These are phyloP conservation scores for Bufo bufo DNA, from an alignment of 2,113 vertebrate genomes.

Conservation along the genomic window DNA sequence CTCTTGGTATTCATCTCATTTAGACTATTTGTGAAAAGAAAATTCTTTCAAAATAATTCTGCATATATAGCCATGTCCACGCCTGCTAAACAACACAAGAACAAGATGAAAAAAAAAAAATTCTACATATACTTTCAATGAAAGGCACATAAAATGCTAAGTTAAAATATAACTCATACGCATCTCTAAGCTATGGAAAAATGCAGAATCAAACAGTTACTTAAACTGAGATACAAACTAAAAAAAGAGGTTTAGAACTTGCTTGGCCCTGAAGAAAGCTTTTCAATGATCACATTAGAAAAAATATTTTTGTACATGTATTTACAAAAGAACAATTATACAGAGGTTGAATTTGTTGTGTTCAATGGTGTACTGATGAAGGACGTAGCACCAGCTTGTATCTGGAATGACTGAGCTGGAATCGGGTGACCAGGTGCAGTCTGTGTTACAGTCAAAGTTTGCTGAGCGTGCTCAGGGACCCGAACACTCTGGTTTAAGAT, in stretches of 20 bases:
- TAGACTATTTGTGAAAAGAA: not conserved
- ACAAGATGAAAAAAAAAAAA: not conserved
- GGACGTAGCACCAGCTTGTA: conserved; percentile 76
- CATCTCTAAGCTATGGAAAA: not conserved
- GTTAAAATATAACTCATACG: not conserved
- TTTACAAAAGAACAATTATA: not conserved
- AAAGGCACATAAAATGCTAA: conserved; percentile 10
- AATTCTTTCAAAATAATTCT: not conserved
- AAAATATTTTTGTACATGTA: not conserved
- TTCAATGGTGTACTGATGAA: conserved; percentile 67
- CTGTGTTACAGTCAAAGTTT: conserved; percentile 53
- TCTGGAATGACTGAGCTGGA: conserved; percentile 78
- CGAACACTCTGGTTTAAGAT: too few species aligned
- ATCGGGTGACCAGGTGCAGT: conserved; percentile 72
- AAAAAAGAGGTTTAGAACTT: not conserved
- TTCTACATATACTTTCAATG: not conserved
- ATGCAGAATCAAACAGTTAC: not conserved
- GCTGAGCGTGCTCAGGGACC: too few species aligned
- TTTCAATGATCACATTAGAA: not conserved
- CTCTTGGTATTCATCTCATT: not conserved
- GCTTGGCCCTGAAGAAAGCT: not conserved
- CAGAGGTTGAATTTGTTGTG: conserved; percentile 61
- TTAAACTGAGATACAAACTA: not conserved
- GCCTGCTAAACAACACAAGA: not conserved
- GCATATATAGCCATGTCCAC: not conserved